Base-by-base conservation (phyloP, 2,113 vertebrate genomes). In the Cryptotis parvus region DNA sequence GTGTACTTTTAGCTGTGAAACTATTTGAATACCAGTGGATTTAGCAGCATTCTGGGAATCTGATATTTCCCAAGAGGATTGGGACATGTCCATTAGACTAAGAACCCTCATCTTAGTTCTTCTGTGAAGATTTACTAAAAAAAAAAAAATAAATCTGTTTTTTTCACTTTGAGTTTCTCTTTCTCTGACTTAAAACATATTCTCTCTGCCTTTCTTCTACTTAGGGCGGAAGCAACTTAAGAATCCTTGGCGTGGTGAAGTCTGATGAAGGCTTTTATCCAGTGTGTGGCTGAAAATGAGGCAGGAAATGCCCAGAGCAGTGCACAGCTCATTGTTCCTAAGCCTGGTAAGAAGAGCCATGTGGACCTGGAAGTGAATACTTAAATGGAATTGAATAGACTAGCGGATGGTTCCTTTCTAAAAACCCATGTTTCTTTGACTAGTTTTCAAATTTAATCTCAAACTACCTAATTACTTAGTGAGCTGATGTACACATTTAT, bases 181-280 rank as follows among this genome's bases (percentile, higher is more conserved):
- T 77, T n/a, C 70, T 4, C 29, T 65, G 63, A 65, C 26, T 29
- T 12, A 65, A 65, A 78, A 92, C 91, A 39, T 86, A 66, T 87
- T 24, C 65, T 15, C 33, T 76, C 15, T 66, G 12, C 14, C 65
- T 83, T 45, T 22, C 70, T 41, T 81, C 81, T 75, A 79, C 84
- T 68, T 82, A 99, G 99, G 99, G 99, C 16, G 99, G 98, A 89
- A 99, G 98, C 66, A 99, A 99, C 96, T 98, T 99, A 79, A 97
- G 99, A 94, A 99, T 99, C 91, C 95, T 99, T 91, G 99, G 99
- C 65, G 96, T 99, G 95, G 99, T 99, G 35, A 99, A 98, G 82
- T 99, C 99, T 1, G 99, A 99, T 65, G 99, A 99, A 97, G 99
- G 99, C 24, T 99, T 99, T 97, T 99, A 99, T 97, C n/a, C 99